These are phyloP conservation scores for Gnathonemus longibarbis DNA, from an alignment of 2,113 vertebrate species.

Conservation along the genomic window DNA sequence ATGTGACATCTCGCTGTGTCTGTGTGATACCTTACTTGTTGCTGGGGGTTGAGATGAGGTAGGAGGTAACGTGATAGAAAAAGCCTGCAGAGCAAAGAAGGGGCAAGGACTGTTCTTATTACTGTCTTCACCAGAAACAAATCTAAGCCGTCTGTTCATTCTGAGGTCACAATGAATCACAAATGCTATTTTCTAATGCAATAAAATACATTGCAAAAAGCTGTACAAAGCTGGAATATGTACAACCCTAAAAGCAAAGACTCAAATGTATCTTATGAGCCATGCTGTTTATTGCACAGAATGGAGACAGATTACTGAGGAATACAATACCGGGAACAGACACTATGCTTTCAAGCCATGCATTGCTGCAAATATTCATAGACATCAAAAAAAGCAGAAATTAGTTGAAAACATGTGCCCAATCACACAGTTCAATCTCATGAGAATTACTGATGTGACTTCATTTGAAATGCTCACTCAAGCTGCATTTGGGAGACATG, in stretches of 20 bases:
- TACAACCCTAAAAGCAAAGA: not conserved
- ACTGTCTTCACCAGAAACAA: not conserved
- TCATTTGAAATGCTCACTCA: not conserved
- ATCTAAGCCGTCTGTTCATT: not conserved
- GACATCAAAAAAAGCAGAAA: not conserved
- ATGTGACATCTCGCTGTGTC: not conserved
- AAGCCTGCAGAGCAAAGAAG: slow-evolving; percentile 85
- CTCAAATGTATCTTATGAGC: not conserved
- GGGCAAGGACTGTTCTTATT: slow-evolving; percentile 63
- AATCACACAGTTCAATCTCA: not conserved
- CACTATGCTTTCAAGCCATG: not conserved
- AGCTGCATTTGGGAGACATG: not conserved
- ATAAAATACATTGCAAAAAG: slow-evolving; percentile 1
- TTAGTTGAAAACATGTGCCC: not conserved
- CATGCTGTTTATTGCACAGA: not conserved
- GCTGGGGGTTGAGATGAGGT: slow-evolving; percentile 63
- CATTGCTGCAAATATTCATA: not conserved
- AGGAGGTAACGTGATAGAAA: slow-evolving; percentile 80
- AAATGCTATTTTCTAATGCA: not conserved
- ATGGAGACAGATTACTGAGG: not conserved
- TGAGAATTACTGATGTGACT: not conserved
- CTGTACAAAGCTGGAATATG: not conserved
- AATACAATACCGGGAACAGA: not conserved
- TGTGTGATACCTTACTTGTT: slow-evolving; percentile 61
- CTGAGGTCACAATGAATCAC: not conserved